A percentile compares a stretch with the other conserved stretches of the same genome.
Evolutionary conservation across 2,888 invertebrate species (phyloP).

Genomic region (Hirtodrosophila cameraria): DNA sequence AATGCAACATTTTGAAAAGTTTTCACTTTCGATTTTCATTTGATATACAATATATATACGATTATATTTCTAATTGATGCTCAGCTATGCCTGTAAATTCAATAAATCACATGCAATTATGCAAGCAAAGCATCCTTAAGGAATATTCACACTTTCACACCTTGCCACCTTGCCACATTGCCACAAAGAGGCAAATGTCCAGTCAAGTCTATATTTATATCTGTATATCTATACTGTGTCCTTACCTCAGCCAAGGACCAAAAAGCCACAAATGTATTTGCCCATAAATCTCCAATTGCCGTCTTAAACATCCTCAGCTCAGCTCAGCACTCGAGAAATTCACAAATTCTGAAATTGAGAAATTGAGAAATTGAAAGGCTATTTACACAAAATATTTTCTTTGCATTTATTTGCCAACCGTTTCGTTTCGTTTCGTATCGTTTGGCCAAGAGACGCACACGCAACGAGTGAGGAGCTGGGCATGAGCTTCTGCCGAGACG

Average conservation of each 20-base stretch:
- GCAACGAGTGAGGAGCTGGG: conserved; percentile 1
- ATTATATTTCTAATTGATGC: conserved; percentile 19
- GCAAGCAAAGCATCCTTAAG: conserved; percentile 75
- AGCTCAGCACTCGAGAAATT: neutral
- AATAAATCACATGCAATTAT: conserved; percentile 77
- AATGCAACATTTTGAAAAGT: no score
- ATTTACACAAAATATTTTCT: conserved; percentile 75
- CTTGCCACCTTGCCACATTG: conserved; percentile 55
- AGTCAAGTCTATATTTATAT: conserved; percentile 1
- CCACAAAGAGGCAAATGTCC: conserved; percentile 40
- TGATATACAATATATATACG: no score
- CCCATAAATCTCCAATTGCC: conserved; percentile 72
- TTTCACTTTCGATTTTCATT: conserved; percentile 68
- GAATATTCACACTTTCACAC: conserved; percentile 78
- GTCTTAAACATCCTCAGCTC: conserved; percentile 58
- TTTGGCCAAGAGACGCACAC: conserved; percentile 58
- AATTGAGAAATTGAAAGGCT: conserved; percentile 53
- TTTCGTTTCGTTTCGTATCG: no score
- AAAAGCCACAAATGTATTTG: conserved; percentile 73
- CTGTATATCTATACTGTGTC: conserved; percentile 5
- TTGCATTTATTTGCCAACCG: conserved; percentile 68
- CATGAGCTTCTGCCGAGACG: neutral
- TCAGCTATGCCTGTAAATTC: conserved; percentile 44
- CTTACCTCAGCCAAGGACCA: conserved; percentile 41
- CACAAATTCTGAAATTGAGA: no score